Base-by-base conservation (phyloP, 1,140 invertebrate species). In the Bombus superbus region DNA sequence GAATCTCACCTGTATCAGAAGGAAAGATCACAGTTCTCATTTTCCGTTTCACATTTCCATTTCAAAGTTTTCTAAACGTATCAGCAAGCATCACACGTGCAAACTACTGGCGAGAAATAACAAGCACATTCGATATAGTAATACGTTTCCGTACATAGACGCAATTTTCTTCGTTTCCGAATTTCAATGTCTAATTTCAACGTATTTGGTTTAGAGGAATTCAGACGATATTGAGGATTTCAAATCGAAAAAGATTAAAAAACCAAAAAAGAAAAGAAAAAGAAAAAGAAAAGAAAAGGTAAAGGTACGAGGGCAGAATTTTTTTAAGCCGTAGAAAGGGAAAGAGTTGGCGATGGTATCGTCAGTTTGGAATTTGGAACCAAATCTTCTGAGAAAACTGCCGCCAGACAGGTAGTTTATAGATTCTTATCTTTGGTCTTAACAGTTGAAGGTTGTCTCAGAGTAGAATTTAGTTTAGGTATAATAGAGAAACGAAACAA, bases 1-100 rank as follows among this genome's bases (percentile, higher is more conserved):
- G 89, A 32, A 95, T 88, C 72, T 94, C 93, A 47, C 92, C 95
- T 95, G 78, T 11, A 22, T 25, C 18, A 25, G 32, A n/a, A 38
- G 13, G 68, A 42, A 72, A 76, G 22, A 32, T 35, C 1, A 35
- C n/a, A 35, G 8, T 35, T 66, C 32, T 35, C n/a, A 18, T 32
- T 32, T 66, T n/a, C 10, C n/a, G 18, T 18, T 18, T 8, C 64
- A 62, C 25, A 62, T n/a, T 62, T n/a, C 1, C 59, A 62, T 62
- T n/a, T 62, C 11, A 0, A 62, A 62, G 59, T 28, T n/a, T 62
- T n/a, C 28, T 62, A 2, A 62, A n/a, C 28, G 47, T 53, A 53
- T 53, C 47, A 18, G 18, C 18, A 22, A 22, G 18, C 47, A 53
- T 53, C 47, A 0, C 18, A 6, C 18, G 5, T 22, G 18, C 6